Percentiles rank a stretch among this genome's conserved stretches.
Evolutionary conservation across 2,113 vertebrate species (phyloP).

Genomic region (Acinonyx jubatus): DNA sequence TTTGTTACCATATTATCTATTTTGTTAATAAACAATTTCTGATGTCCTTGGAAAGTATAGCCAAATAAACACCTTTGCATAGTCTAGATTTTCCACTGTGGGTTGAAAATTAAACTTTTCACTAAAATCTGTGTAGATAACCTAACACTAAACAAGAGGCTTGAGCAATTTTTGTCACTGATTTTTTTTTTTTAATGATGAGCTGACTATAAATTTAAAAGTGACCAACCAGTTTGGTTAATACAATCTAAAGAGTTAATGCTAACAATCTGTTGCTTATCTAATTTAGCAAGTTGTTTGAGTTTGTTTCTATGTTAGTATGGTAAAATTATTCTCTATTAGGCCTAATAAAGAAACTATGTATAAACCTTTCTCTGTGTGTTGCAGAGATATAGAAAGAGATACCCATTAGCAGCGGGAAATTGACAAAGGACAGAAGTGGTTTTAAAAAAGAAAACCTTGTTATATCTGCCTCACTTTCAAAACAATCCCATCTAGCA

Average conservation of each 20-base stretch:
- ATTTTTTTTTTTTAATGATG: background rate
- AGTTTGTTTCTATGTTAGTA: background rate
- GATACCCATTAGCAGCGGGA: background rate
- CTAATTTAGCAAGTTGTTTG: background rate
- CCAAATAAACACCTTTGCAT: background rate
- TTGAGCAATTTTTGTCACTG: background rate
- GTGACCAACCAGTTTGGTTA: background rate
- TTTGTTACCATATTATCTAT: background rate
- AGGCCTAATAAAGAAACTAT: background rate
- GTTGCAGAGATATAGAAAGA: background rate
- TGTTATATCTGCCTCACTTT: background rate
- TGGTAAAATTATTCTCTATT: background rate
- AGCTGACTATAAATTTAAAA: constrained; percentile 21
- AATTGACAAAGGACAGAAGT: background rate
- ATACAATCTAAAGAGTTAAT: background rate
- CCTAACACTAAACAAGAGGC: background rate
- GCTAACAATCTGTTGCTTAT: background rate
- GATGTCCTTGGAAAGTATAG: background rate
- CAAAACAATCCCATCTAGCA: background rate
- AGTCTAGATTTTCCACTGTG: background rate
- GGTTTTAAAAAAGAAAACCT: background rate
- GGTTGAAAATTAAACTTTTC: background rate
- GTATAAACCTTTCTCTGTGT: background rate
- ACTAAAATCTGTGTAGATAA: background rate
- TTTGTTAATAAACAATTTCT: background rate